phyloP scores from a whole-genome alignment of 2,797 vertebrate genomes.

The Gambelia wislizenii region DNA sequence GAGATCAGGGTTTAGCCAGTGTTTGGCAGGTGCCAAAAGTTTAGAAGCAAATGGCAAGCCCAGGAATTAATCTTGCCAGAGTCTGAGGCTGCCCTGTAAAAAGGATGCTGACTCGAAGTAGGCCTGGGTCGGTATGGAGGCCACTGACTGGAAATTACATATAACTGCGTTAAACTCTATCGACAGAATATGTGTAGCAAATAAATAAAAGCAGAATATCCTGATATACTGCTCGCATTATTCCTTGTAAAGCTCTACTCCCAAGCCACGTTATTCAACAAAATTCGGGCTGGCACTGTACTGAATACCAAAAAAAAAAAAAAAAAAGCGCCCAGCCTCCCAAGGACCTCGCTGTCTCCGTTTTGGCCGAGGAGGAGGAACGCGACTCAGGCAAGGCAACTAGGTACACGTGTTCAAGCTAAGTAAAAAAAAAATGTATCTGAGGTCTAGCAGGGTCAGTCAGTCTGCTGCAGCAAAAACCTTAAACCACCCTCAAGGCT shows the following conservation, averaged over 20 bases:
- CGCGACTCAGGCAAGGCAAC: not conserved
- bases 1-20: not conserved
- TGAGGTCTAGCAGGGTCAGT: not conserved
- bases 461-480: not conserved
- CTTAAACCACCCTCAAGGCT: not conserved
- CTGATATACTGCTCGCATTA: not conserved
- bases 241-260: not conserved
- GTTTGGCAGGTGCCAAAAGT: not conserved
- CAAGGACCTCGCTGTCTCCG: too few relatives aligned
- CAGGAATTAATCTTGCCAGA: not conserved
- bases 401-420: not conserved
- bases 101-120: not conserved
- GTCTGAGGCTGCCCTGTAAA: not conserved
- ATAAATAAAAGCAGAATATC: not conserved
- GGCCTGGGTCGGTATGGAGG: not conserved
- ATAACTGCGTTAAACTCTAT: not conserved
- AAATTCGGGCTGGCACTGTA: not conserved
- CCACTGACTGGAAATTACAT: not conserved
- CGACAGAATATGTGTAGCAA: not conserved
- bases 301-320: too few relatives aligned
- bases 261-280: not conserved
- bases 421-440: not conserved
- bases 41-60: not conserved
- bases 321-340: not conserved
- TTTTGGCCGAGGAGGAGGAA: not conserved